phyloP scores from a whole-genome alignment of 2,888 invertebrate species.

The Eilema griseolum region DNA sequence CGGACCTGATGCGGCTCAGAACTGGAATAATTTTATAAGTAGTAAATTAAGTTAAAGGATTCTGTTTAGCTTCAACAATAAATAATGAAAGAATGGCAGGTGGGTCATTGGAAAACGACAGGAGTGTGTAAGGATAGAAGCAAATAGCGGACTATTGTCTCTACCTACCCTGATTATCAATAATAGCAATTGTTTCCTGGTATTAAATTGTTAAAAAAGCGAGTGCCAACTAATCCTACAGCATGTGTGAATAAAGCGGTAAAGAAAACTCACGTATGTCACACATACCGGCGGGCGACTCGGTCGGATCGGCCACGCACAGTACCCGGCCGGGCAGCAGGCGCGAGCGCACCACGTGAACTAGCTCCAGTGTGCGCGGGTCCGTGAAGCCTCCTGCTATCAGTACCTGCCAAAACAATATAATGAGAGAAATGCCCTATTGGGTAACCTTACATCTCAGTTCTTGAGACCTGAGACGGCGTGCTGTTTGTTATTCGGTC shows the following conservation, averaged over 20 bases:
- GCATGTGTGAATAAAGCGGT: not conserved
- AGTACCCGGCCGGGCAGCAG: constrained; percentile 90
- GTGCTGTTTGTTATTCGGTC: too few relatives aligned
- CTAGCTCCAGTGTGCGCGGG: constrained; percentile 89
- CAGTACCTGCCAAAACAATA: constrained; percentile 83
- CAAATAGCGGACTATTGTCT: too few relatives aligned
- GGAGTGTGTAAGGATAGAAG: not conserved
- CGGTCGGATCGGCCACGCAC: constrained; percentile 88
- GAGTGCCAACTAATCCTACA: too few relatives aligned
- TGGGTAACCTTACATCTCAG: too few relatives aligned
- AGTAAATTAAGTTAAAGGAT: not conserved
- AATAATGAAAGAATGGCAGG: not conserved
- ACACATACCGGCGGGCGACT: constrained; percentile 79
- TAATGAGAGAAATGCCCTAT: too few relatives aligned
- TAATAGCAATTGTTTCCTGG: too few relatives aligned
- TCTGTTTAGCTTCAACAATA: not conserved
- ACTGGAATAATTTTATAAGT: constrained; percentile 57
- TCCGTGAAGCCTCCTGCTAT: constrained; percentile 89
- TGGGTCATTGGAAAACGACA: too few relatives aligned
- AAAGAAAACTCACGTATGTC: constrained; percentile 75
- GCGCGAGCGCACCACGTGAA: constrained; percentile 88
- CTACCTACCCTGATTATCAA: too few relatives aligned
- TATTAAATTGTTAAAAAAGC: too few relatives aligned
- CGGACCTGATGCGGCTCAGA: constrained; percentile 83
- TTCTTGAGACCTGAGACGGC: too few relatives aligned